These are phyloP conservation scores for Gobiocypris rarus DNA, from an alignment of 2,113 vertebrate species.

Conservation along the genomic window DNA sequence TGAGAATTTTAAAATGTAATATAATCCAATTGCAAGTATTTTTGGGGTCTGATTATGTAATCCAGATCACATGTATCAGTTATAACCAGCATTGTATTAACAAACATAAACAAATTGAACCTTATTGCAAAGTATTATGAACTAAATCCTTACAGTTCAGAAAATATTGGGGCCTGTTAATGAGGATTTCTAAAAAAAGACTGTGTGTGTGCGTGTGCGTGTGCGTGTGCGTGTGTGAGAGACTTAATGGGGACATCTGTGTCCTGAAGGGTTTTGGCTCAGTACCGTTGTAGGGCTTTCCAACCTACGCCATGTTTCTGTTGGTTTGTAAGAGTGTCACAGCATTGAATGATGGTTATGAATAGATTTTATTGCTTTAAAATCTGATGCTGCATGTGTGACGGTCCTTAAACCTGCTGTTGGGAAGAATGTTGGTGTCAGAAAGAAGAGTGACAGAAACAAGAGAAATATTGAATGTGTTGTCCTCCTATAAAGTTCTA, in stretches of 20 bases:
- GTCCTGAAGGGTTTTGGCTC: constrained; percentile 25
- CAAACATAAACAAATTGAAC: not conserved
- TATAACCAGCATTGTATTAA: not conserved
- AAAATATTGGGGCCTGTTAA: not conserved
- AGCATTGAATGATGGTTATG: not conserved
- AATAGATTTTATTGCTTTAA: not conserved
- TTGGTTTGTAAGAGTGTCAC: not conserved
- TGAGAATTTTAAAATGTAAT: too few species aligned
- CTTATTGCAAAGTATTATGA: not conserved
- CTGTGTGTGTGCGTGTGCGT: not conserved
- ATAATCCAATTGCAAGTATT: too few species aligned
- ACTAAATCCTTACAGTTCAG: not conserved
- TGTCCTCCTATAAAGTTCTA: not conserved
- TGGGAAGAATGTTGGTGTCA: not conserved
- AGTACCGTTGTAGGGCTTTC: not conserved
- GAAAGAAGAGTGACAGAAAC: not conserved
- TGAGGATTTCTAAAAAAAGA: not conserved
- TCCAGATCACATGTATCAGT: too few species aligned
- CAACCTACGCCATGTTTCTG: constrained; percentile 2
- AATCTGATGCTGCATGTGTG: not conserved
- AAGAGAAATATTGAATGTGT: not conserved
- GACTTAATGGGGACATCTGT: not conserved
- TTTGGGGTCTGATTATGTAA: too few species aligned
- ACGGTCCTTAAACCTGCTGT: not conserved
- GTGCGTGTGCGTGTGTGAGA: not conserved